phyloP scores from a whole-genome alignment of 2,113 vertebrate species.

The Felis chaus region DNA sequence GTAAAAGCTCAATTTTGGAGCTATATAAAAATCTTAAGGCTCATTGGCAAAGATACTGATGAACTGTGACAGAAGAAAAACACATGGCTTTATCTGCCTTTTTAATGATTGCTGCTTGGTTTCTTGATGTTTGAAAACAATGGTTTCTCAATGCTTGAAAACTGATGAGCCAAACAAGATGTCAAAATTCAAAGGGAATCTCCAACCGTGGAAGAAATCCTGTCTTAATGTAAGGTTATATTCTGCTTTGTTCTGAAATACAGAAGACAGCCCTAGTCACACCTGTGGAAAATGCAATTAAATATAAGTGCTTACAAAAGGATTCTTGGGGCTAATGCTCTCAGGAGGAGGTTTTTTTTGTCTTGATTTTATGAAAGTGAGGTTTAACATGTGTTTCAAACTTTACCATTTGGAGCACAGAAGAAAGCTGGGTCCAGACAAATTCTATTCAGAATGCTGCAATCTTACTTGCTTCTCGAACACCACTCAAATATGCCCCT shows the following conservation, averaged over 20 bases:
- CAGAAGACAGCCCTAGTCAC: constrained; percentile 3
- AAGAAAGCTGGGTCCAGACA: constrained; percentile 32
- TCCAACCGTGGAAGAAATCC: constrained; percentile 16
- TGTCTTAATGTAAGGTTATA: not conserved
- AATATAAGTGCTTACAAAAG: constrained; percentile 62
- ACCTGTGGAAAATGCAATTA: constrained; percentile 44
- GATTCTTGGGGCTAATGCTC: constrained; percentile 29
- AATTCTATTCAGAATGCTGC: constrained; percentile 88
- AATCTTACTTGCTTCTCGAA: constrained; percentile 99
- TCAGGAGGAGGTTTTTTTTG: not conserved
- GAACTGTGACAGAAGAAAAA: constrained; percentile 55
- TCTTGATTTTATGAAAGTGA: constrained; percentile 30
- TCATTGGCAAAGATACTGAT: constrained; percentile 74
- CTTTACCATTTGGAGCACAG: not conserved
- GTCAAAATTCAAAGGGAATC: not conserved
- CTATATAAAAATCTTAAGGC: constrained; percentile 76
- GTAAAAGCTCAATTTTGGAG: constrained; percentile 57
- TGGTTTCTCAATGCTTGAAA: constrained; percentile 50
- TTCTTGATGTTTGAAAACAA: not conserved
- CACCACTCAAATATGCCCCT: constrained; percentile 97
- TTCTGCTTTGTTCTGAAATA: constrained; percentile 44
- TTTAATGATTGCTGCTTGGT: constrained; percentile 15
- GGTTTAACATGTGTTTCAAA: constrained; percentile 47
- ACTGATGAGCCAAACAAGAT: constrained; percentile 19
- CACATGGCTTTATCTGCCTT: constrained; percentile 61